phyloP scores from a whole-genome alignment of 1,140 invertebrate species.

The Contarinia nasturtii region DNA sequence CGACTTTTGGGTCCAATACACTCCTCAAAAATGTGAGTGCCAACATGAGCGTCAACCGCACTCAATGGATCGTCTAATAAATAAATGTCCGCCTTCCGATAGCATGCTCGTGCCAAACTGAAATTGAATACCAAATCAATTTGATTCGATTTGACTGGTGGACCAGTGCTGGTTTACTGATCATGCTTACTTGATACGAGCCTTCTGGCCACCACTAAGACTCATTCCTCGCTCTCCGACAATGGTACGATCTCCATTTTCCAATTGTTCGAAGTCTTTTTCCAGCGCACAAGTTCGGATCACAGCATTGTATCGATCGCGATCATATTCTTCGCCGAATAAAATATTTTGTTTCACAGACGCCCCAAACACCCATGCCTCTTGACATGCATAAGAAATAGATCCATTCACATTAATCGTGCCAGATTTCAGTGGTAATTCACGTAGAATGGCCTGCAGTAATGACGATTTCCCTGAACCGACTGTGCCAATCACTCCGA shows the following conservation, averaged over 20 bases:
- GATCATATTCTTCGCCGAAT: conserved; percentile 45
- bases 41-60: conserved; percentile 56
- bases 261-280: conserved; percentile 54
- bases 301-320: conserved; percentile 35
- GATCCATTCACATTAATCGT: conserved; percentile 10
- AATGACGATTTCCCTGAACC: conserved; percentile 36
- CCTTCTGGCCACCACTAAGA: conserved; percentile 70
- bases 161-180: conserved; percentile 5
- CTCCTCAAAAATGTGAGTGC: conserved; percentile 47
- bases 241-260: conserved; percentile 54
- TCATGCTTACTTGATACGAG: conserved; percentile 53
- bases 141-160: not conserved
- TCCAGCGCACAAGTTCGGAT: conserved; percentile 39
- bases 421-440: conserved; percentile 10
- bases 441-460: conserved; percentile 24
- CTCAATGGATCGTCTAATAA: conserved; percentile 69
- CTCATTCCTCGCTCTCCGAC: conserved; percentile 68
- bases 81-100: conserved; percentile 57
- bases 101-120: conserved; percentile 27
- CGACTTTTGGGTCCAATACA: conserved; percentile 30
- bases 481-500: not conserved
- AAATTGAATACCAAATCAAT: not conserved
- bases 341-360: conserved; percentile 54
- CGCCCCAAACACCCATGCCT: conserved; percentile 30
- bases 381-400: conserved; percentile 16